Evolutionary conservation across 1,140 invertebrate species (phyloP), one percentile per base, ranked within the genome.

Genomic region (Littorina saxatilis): DNA sequence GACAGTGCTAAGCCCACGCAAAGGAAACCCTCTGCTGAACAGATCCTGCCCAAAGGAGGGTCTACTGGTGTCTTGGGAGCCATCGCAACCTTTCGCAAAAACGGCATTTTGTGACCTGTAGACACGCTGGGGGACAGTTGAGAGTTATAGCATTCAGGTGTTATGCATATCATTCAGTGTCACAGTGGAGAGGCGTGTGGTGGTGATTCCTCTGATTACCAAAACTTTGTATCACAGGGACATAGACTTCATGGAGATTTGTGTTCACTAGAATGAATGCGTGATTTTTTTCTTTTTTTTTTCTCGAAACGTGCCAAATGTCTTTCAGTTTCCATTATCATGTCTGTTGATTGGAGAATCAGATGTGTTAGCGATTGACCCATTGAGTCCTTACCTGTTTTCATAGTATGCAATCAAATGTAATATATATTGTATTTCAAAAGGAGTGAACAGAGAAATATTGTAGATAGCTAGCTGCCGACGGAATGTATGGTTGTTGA

Each of bases 41-140:
- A 79, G 0, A 29, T 88, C 29, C 77, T 88, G 20, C 39, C 84
- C 23, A 68, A 80, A 15, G 82, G 79, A 27, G 66, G 81, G 15
- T 52, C 84, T 23, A 80, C 83, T 37, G 85, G 89, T n/a, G 88
- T 90, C 7, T 81, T 89, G 2, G 89, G 88, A 15, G 87, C 88
- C 15, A 83, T 90, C 23, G 84, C 89, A 15, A 85, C 85, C 35
- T 87, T 89, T 52, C 83, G 86, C 23, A 81, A 83, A 68, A 85
- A 83, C 83, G 87, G 87, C 15, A 85, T 87, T 37, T 79, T 89
- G 50, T 88, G 20, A 72, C 37, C 11, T 13, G 29, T 79, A 32
- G 4, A 9, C n/a, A 75, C n/a, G 32, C 20, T 39, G 27, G 13
- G 35, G 27, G 40, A 7, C 17, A n/a, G 20, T 11, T 39, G n/a